Conservation (phyloP, 2,888 invertebrate genomes). For the Drosophila barbarae region DNA sequence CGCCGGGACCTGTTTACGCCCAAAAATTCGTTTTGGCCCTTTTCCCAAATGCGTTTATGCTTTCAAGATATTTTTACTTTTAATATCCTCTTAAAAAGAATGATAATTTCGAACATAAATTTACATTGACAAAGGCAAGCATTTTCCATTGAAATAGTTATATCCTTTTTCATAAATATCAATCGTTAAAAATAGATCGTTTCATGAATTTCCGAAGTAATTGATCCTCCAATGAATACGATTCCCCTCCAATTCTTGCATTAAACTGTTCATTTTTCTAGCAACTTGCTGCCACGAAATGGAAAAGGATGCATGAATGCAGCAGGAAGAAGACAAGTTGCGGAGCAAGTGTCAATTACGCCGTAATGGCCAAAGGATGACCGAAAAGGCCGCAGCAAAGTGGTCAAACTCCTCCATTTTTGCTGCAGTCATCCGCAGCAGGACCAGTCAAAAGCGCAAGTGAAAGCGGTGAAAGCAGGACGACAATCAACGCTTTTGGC, state of each 20-base stretch:
- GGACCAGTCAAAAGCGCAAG: conserved; percentile 28
- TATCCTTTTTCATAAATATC: too few relatives aligned
- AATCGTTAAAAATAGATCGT: neutral
- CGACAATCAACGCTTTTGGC: conserved; percentile 61
- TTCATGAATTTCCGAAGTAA: conserved; percentile 46
- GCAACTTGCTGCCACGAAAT: conserved; percentile 2
- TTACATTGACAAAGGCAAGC: neutral
- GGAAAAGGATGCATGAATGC: conserved; percentile 5
- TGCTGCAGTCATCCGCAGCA: conserved; percentile 40
- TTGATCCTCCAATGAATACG: conserved; percentile 23
- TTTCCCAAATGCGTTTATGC: conserved; percentile 12
- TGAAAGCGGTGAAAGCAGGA: conserved; percentile 56
- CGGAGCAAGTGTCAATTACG: conserved; percentile 69
- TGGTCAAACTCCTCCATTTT: conserved; percentile 49
- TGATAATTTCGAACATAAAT: neutral
- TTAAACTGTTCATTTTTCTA: conserved; percentile 28
- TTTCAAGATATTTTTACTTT: neutral
- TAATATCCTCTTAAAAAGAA: conserved; percentile 4
- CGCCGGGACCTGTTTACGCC: neutral
- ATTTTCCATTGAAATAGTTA: neutral
- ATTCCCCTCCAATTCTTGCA: conserved; percentile 17
- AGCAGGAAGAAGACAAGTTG: conserved; percentile 4
- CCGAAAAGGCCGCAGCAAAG: conserved; percentile 71
- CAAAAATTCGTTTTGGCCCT: neutral
- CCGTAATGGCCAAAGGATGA: conserved; percentile 72